A percentile compares a stretch with the other conserved stretches of the same genome.
phyloP scores from a whole-genome alignment of 1,140 invertebrate species.

The Papilio helenus region DNA sequence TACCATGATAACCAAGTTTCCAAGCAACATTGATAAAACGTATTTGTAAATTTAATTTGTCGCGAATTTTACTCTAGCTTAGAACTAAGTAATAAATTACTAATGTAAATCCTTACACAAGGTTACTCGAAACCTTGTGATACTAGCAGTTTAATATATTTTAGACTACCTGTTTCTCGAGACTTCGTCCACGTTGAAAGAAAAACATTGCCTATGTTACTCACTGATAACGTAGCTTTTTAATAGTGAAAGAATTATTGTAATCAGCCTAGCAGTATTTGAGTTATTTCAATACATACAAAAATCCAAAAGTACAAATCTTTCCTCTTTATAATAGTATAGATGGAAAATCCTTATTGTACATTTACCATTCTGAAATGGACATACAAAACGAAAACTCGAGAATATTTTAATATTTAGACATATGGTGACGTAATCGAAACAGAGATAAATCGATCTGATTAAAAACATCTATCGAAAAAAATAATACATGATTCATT shows the following conservation, averaged over 20 bases:
- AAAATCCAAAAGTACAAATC: no score
- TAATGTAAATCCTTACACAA: no score
- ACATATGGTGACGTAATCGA: not conserved
- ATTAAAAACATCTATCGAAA: not conserved
- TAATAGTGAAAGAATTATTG: no score
- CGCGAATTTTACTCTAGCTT: not conserved
- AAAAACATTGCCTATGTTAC: no score
- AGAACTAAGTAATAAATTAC: not conserved
- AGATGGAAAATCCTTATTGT: no score
- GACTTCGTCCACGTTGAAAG: no score
- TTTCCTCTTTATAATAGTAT: no score
- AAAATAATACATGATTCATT: not conserved
- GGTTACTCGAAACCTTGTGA: not conserved
- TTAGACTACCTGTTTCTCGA: no score
- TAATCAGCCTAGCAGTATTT: no score
- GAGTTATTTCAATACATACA: no score
- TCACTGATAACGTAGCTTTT: no score
- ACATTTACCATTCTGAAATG: not conserved
- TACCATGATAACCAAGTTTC: slow-evolving; percentile 23
- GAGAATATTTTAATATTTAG: not conserved
- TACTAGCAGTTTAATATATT: no score
- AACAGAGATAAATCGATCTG: not conserved
- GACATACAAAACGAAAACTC: not conserved
- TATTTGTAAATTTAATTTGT: not conserved
- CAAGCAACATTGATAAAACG: not conserved